A percentile compares a stretch with the other conserved stretches of the same genome.
These are phyloP conservation scores for Aleiodes alternator DNA, from an alignment of 2,888 invertebrate genomes.

Conservation along the genomic window DNA sequence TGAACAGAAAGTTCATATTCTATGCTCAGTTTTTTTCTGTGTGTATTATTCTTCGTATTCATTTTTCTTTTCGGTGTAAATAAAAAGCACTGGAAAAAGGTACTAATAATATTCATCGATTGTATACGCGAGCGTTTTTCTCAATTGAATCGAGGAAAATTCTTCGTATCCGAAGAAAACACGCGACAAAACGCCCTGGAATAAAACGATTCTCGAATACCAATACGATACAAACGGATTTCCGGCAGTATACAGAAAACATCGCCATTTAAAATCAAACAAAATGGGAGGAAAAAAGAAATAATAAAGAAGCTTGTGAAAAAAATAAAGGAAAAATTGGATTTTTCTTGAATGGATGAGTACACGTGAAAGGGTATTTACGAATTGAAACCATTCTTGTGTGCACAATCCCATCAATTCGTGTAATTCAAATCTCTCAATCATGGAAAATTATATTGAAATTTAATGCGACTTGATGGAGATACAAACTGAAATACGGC, in stretches of 20 bases:
- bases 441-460: too few species aligned
- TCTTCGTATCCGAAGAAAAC: not conserved
- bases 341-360: not conserved
- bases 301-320: not conserved
- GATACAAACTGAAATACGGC: too few species aligned
- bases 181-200: constrained; percentile 16
- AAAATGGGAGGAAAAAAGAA: not conserved
- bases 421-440: too few species aligned
- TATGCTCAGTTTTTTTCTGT: too few species aligned
- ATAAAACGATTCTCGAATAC: constrained; percentile 27
- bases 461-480: too few species aligned
- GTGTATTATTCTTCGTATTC: not conserved
- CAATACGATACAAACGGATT: constrained; percentile 24
- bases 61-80: not conserved
- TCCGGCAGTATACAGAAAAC: constrained; percentile 3
- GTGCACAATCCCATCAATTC: too few species aligned
- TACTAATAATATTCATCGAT: constrained; percentile 20
- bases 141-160: constrained; percentile 13
- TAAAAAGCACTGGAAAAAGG: not conserved
- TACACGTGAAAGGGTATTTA: not conserved
- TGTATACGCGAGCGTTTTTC: not conserved
- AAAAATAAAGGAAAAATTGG: not conserved
- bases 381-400: too few species aligned
- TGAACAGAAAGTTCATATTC: too few species aligned
- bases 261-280: not conserved